phyloP scores from a whole-genome alignment of 2,888 invertebrate species.

The Syrista parreyssii region DNA sequence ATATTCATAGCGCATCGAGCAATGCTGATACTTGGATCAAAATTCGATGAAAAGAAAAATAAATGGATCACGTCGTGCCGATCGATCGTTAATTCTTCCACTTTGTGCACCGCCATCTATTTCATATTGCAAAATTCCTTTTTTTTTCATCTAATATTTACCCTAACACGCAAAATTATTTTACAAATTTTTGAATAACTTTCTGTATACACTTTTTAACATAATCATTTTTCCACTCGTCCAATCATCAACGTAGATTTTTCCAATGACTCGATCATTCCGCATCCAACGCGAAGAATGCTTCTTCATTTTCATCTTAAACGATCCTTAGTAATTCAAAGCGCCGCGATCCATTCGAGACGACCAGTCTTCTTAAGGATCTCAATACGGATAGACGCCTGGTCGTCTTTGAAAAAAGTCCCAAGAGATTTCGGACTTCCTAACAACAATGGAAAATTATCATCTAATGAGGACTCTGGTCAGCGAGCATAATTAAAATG shows the following conservation, averaged over 20 bases:
- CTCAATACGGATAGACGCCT: neutral
- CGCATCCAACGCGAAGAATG: neutral
- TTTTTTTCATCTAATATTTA: conserved; percentile 19
- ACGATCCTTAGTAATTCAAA: neutral
- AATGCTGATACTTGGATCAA: conserved; percentile 19
- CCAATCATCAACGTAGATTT: neutral
- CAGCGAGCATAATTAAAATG: conserved; percentile 4
- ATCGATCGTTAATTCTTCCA: conserved; percentile 8
- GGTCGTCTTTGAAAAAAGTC: neutral
- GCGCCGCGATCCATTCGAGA: neutral
- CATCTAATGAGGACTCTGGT: neutral
- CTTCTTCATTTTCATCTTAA: neutral
- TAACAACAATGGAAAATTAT: neutral
- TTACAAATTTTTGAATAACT: conserved; percentile 36
- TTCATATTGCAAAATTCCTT: neutral
- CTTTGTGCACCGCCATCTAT: neutral
- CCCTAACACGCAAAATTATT: conserved; percentile 41
- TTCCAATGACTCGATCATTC: neutral
- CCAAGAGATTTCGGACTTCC: neutral
- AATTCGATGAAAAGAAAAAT: conserved; percentile 8
- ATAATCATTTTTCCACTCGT: neutral
- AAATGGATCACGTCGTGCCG: conserved; percentile 3
- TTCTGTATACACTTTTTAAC: neutral
- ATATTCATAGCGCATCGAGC: conserved; percentile 54
- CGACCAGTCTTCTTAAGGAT: neutral